Evolutionary conservation across 1,140 invertebrate species (phyloP).

Genomic region (Lineus longissimus): DNA sequence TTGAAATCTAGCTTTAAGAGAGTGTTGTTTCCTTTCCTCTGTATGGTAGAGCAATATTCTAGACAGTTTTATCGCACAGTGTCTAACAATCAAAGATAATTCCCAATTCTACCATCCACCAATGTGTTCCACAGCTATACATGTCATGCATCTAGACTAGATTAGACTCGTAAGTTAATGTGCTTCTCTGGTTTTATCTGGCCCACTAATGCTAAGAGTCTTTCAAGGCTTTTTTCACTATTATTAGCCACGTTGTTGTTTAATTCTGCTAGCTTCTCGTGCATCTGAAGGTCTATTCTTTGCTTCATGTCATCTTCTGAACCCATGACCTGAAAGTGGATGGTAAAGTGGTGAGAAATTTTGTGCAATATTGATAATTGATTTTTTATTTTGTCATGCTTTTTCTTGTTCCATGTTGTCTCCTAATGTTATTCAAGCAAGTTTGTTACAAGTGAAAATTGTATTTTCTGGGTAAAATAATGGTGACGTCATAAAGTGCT

Average conservation of each 20-base stretch:
- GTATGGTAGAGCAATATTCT: too few relatives aligned
- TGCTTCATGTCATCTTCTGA: constrained; percentile 46
- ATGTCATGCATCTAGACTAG: not conserved
- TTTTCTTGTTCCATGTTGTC: not conserved
- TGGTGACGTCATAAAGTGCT: not conserved
- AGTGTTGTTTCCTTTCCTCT: too few relatives aligned
- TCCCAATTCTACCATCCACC: too few relatives aligned
- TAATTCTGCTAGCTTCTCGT: constrained; percentile 36
- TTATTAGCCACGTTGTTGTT: constrained; percentile 38
- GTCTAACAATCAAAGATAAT: too few relatives aligned
- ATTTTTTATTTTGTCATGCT: constrained; percentile 17
- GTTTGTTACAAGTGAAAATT: not conserved
- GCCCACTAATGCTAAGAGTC: constrained; percentile 48
- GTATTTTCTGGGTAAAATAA: not conserved
- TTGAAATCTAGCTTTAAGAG: too few relatives aligned
- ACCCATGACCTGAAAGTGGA: constrained; percentile 41
- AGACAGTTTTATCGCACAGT: too few relatives aligned
- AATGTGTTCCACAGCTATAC: too few relatives aligned
- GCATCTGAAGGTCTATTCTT: constrained; percentile 42
- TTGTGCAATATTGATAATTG: constrained; percentile 8
- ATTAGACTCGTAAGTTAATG: not conserved
- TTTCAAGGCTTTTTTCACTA: constrained; percentile 58
- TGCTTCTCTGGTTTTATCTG: constrained; percentile 46
- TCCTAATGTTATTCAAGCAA: not conserved
- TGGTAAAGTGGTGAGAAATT: constrained; percentile 5